Conservation (phyloP, 2,888 invertebrate species). For the Parelbella ahira region DNA sequence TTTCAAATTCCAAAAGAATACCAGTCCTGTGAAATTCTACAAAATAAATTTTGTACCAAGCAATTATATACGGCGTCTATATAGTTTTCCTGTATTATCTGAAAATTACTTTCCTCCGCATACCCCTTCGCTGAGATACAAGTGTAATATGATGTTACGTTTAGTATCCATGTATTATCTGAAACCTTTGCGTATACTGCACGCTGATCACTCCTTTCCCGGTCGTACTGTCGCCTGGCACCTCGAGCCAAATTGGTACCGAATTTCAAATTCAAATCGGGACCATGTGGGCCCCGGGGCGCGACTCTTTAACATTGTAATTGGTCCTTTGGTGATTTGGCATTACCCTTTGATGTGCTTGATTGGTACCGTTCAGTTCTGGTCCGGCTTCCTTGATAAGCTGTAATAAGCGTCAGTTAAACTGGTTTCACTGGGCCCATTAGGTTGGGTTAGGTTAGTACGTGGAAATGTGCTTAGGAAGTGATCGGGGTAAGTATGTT, state of each 20-base stretch:
- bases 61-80: too few species aligned
- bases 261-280: slow-evolving; percentile 76
- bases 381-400: slow-evolving; percentile 27
- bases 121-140: too few species aligned
- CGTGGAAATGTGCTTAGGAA: slow-evolving; percentile 26
- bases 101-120: too few species aligned
- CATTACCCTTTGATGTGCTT: slow-evolving; percentile 62
- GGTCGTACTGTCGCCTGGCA: slow-evolving; percentile 68
- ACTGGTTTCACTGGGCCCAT: slow-evolving; percentile 12
- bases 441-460: slow-evolving; percentile 45
- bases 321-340: slow-evolving; percentile 63
- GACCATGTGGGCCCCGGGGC: slow-evolving; percentile 67
- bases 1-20: too few species aligned
- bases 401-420: slow-evolving; percentile 1
- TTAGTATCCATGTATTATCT: slow-evolving; percentile 33
- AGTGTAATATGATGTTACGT: too few species aligned
- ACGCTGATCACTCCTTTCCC: slow-evolving; percentile 58
- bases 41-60: too few species aligned
- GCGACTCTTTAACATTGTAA: slow-evolving; percentile 64
- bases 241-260: slow-evolving; percentile 75
- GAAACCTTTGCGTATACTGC: slow-evolving; percentile 38
- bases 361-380: slow-evolving; percentile 52
- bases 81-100: too few species aligned
- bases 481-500: too few species aligned
- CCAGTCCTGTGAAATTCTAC: too few species aligned